phyloP scores from a whole-genome alignment of 1,140 invertebrate genomes.

The Drosophila elegans region DNA sequence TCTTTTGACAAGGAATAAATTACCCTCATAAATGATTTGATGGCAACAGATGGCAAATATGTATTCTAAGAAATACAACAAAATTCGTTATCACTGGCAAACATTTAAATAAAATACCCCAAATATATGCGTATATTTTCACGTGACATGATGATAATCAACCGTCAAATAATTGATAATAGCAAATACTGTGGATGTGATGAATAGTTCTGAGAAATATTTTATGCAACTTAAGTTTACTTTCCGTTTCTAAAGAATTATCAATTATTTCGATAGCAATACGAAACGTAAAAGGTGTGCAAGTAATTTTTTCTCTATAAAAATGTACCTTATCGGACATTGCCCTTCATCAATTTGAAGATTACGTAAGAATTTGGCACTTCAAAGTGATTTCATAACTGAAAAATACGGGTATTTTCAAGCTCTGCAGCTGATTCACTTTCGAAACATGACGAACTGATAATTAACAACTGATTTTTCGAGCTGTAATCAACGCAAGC shows the following conservation, averaged over 20 bases:
- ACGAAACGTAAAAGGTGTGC: too few relatives aligned
- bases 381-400: slow-evolving; percentile 30
- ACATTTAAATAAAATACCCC: slow-evolving; percentile 7
- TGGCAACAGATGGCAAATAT: not conserved
- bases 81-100: slow-evolving; percentile 14
- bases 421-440: slow-evolving; percentile 58
- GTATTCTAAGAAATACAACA: not conserved
- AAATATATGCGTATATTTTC: slow-evolving; percentile 16
- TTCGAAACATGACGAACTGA: slow-evolving; percentile 48
- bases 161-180: slow-evolving; percentile 10
- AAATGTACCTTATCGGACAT: slow-evolving; percentile 31
- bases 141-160: slow-evolving; percentile 27
- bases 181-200: not conserved
- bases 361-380: slow-evolving; percentile 18
- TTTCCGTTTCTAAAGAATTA: slow-evolving; percentile 7
- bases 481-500: slow-evolving; percentile 42
- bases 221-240: not conserved
- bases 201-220: slow-evolving; percentile 8
- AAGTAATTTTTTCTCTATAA: slow-evolving; percentile 1
- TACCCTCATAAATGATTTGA: not conserved
- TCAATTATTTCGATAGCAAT: slow-evolving; percentile 3
- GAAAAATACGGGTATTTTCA: not conserved
- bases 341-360: slow-evolving; percentile 4
- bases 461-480: slow-evolving; percentile 67
- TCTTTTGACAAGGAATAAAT: not conserved